Evolutionary conservation across 2,888 invertebrate species (phyloP).

Genomic region (Cephus rjabovi): DNA sequence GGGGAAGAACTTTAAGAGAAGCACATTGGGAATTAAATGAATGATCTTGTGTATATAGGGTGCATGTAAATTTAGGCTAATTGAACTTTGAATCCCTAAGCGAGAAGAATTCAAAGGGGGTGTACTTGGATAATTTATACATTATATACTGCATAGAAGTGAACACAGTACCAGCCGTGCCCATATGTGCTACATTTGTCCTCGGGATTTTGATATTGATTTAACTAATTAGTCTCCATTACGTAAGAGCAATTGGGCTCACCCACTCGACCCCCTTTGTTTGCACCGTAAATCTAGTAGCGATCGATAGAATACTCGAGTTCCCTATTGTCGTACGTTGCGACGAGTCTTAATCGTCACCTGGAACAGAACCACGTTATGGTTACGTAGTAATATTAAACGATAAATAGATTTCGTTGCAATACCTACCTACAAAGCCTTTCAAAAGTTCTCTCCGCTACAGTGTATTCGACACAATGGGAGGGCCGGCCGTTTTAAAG

Average conservation of each 20-base stretch:
- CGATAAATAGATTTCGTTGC: neutral
- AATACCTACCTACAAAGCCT: neutral
- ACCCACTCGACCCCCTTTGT: conserved; percentile 10
- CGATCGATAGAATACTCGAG: neutral
- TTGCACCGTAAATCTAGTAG: neutral
- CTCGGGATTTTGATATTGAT: conserved; percentile 53
- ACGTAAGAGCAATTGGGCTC: conserved; percentile 19
- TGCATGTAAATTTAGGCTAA: neutral
- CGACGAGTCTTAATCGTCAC: neutral
- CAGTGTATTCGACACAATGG: neutral
- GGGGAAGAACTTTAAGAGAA: neutral
- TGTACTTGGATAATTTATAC: neutral
- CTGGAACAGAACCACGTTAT: neutral
- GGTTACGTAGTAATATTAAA: neutral
- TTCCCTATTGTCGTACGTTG: neutral
- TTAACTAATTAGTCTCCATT: conserved; percentile 49
- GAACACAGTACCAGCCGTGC: conserved; percentile 31
- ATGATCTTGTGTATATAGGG: neutral
- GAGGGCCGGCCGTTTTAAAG: neutral
- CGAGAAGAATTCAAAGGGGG: neutral
- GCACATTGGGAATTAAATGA: neutral
- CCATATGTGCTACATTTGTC: conserved; percentile 40
- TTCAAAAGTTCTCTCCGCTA: neutral
- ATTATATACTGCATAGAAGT: conserved; percentile 25
- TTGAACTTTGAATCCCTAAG: neutral